Base-by-base conservation (phyloP, 2,888 invertebrate species). In the Cryptocephalus moraei region DNA sequence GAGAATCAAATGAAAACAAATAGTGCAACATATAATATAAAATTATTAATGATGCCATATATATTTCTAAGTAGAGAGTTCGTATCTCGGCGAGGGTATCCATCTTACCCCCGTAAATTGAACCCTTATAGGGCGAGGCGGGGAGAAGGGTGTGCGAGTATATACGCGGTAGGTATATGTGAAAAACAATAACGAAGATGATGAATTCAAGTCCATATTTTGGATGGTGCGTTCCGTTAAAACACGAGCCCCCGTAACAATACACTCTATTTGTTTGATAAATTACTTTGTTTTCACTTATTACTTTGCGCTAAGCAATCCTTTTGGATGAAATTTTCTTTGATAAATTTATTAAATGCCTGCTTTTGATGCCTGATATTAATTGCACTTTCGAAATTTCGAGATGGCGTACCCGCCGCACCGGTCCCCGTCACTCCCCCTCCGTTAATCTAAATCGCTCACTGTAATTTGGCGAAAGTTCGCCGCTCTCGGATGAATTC, bases 251-350 rank as follows among this genome's bases (percentile, higher is more conserved):
- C 56, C 54, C 59, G 60, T 56, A 65, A 69, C 69, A 69, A 69
- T 68, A 65, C 65, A 62, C 64, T 64, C 66, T 67, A 68, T 69
- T 68, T 69, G 64, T 68, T 68, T 69, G 69, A 69, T 69, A 69
- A 69, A 69, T 69, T 68, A 64, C 65, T 58, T 56, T 60, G 57
- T 62, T 68, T 68, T 68, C 66, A 64, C 64, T 65, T 66, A 67
- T 62, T 64, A 63, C 62, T 61, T 62, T 62, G 57, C 58, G 52
- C 49, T 49, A 49, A 47, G 52, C 49, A 48, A 54, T 54, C 46
- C 50, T 48, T 46, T 36, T 41, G 31, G 44, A 39, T 39, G 41
- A 41, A 52, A 50, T 50, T 51, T 53, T 55, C 53, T 55, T 53
- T 53, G 53, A 55, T 51, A 46, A 52, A 53, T 53, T 55, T 50